Evolutionary conservation across 2,113 vertebrate species (phyloP).

Genomic region (Meleagris gallopavo): DNA sequence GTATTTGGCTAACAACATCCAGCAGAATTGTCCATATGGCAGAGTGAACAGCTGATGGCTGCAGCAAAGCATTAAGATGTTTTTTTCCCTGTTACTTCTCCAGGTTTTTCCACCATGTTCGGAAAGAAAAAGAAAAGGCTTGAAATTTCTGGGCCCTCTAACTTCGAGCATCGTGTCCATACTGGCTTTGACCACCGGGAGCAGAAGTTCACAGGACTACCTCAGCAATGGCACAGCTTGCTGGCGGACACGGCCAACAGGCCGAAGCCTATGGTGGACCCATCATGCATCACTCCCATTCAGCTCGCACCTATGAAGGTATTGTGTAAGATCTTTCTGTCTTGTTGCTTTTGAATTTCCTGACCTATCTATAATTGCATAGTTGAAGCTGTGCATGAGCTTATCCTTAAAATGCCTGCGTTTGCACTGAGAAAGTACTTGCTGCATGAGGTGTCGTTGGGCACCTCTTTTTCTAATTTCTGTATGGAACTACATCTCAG

Average conservation of each 20-base stretch:
- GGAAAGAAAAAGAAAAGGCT: constrained; percentile 99
- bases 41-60: background rate
- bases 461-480: background rate
- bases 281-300: constrained; percentile 98
- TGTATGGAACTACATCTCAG: background rate
- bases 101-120: constrained; percentile 95
- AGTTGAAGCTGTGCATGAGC: background rate
- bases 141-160: constrained; percentile 98
- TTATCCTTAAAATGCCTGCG: background rate
- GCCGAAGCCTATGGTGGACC: constrained; percentile 98
- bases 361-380: background rate
- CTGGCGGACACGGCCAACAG: constrained; percentile 96
- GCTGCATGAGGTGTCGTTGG: background rate
- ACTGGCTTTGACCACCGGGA: constrained; percentile 96
- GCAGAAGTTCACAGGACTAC: constrained; percentile 96
- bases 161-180: constrained; percentile 98
- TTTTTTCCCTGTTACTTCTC: constrained; percentile 8
- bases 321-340: background rate
- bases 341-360: background rate
- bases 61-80: background rate
- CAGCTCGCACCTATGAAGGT: constrained; percentile 99
- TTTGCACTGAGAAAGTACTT: background rate
- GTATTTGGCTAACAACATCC: background rate
- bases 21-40: fast-evolving
- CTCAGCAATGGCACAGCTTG: constrained; percentile 98